Base-by-base conservation (phyloP, 1,140 invertebrate genomes). In the Parapsyche elsis region DNA sequence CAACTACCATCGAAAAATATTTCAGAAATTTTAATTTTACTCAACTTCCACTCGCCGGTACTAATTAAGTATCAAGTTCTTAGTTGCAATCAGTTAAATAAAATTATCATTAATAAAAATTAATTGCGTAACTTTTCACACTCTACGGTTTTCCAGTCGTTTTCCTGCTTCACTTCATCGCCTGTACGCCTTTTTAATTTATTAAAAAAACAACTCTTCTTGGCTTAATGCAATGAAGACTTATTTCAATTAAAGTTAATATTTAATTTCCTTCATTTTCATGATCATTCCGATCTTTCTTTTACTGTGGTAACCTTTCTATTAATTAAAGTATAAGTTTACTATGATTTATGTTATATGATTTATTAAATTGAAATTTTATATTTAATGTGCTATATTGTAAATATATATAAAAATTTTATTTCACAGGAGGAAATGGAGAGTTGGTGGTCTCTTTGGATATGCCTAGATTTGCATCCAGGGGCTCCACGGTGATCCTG, bases 401-500 rank as follows among this genome's bases (percentile, higher is more conserved):
- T 53, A 53, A 14, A 26, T 10, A 10, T 67, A 67, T 67, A 12
- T 67, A 26, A 53, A 5, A 14, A 1, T 53, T 53, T 12, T 53
- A 53, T 53, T 53, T 53, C 12, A 4, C 49, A 53, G 49, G 49
- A 1, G 49, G 49, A 67, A 57, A 57, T 26, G 73, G 85, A 70
- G 88, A 89, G 57, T 85, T 88, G 71, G 86, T 86, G 9, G 88
- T 89, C 30, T 84, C 86, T 1, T 81, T 89, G 61, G 84, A 85
- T 0, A 88, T 87, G 5, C 88, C 88, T 0, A 85, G 86, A 26
- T 89, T 86, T 86, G 87, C 89, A 1, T 86, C 87, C 0, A 85
- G 87, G 0, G 88, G 88, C 0, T 86, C 87, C 5, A 86, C 88
- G 0, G 87, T 88, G 5, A 87, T 86, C 0, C 84, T 89, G 1